phyloP scores from a whole-genome alignment of 2,797 vertebrate genomes.

The Manis javanica region DNA sequence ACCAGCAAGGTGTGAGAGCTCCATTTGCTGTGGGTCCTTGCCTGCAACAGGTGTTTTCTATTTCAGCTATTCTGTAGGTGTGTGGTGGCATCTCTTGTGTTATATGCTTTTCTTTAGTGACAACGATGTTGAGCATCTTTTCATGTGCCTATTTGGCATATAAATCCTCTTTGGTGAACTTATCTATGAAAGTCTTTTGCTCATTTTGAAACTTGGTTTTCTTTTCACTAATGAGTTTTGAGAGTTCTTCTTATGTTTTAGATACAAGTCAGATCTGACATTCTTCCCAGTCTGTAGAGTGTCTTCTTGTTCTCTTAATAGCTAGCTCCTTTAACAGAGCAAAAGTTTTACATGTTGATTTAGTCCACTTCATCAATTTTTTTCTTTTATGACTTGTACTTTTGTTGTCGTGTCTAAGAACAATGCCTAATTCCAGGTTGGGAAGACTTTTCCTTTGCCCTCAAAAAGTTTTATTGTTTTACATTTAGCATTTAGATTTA shows the following conservation, averaged over 20 bases:
- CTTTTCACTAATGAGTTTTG: background rate
- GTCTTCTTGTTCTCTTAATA: background rate
- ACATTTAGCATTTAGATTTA: background rate
- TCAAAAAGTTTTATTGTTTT: slow-evolving; percentile 2
- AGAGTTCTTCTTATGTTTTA: background rate
- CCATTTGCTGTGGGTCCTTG: background rate
- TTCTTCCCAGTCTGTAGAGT: background rate
- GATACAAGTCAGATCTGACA: background rate
- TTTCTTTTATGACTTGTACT: background rate
- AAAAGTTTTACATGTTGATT: background rate
- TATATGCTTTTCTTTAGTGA: background rate
- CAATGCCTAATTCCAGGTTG: background rate
- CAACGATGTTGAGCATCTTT: background rate
- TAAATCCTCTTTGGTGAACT: background rate
- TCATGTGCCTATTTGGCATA: background rate
- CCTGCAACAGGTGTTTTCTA: background rate
- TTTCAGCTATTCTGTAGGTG: too few species aligned
- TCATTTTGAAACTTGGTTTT: background rate
- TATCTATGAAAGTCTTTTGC: background rate
- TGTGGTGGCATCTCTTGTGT: background rate
- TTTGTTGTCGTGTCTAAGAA: background rate
- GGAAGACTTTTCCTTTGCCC: background rate
- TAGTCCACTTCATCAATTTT: background rate
- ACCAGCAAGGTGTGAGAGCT: background rate
- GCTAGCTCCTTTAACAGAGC: background rate